Conservation (phyloP, 2,888 invertebrate genomes). For the Lomographa bimaculata region DNA sequence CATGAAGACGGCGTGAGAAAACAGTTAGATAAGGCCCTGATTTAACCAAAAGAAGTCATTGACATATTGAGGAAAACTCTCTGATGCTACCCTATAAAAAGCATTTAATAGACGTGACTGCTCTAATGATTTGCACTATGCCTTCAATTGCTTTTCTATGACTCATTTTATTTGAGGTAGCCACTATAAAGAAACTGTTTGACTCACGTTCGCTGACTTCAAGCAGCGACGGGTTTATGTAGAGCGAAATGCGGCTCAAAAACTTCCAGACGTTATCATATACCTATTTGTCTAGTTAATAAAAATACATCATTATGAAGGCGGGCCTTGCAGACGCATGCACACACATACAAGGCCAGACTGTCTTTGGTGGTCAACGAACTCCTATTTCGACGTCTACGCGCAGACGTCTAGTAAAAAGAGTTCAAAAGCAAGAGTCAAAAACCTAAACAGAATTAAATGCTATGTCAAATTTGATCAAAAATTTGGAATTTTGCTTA, state of each 20-base stretch:
- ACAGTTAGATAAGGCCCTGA: slow-evolving; percentile 33
- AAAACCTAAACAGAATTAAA: slow-evolving; percentile 31
- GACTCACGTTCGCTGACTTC: slow-evolving; percentile 17
- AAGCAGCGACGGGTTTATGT: background rate
- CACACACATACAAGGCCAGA: slow-evolving; percentile 65
- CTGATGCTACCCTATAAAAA: slow-evolving; percentile 49
- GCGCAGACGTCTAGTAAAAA: slow-evolving; percentile 50
- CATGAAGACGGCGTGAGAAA: slow-evolving; percentile 13
- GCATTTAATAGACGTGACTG: slow-evolving; percentile 61
- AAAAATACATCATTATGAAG: slow-evolving; percentile 26
- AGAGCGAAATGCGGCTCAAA: slow-evolving; percentile 2
- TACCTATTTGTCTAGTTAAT: slow-evolving; percentile 20
- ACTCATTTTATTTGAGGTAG: slow-evolving; percentile 25
- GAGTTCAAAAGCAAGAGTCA: slow-evolving; percentile 38
- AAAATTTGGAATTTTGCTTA: no score
- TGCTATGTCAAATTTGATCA: no score
- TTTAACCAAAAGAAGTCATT: slow-evolving; percentile 53
- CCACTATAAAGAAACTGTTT: no score
- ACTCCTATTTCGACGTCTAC: slow-evolving; percentile 53
- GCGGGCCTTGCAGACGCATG: slow-evolving; percentile 44
- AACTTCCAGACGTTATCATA: slow-evolving; percentile 9
- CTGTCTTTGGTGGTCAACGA: slow-evolving; percentile 64
- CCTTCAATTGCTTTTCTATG: slow-evolving; percentile 19
- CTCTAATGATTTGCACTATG: slow-evolving; percentile 51
- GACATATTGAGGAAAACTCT: slow-evolving; percentile 71